phyloP scores from a whole-genome alignment of 2,888 invertebrate genomes.

The Phymatocera aterrima region DNA sequence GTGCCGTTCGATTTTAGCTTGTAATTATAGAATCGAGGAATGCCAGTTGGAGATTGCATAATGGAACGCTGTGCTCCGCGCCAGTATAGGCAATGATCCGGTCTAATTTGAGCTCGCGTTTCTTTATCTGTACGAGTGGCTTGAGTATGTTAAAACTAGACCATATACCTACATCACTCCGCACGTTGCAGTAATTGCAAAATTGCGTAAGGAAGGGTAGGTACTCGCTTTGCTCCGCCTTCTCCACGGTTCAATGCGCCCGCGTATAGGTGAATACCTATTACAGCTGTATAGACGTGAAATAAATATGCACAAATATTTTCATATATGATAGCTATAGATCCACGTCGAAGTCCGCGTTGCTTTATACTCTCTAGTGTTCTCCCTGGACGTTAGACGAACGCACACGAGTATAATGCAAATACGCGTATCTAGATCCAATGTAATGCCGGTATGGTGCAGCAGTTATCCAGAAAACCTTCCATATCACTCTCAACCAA shows the following conservation, averaged over 20 bases:
- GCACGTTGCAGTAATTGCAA: background rate
- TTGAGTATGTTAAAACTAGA: conserved; percentile 7
- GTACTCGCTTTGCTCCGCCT: conserved; percentile 21
- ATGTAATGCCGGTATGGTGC: background rate
- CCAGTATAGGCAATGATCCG: background rate
- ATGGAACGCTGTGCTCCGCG: background rate
- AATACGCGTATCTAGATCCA: background rate
- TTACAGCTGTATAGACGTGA: background rate
- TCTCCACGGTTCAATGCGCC: background rate
- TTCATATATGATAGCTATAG: background rate
- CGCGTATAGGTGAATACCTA: background rate
- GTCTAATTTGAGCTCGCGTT: conserved; percentile 24
- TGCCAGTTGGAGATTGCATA: conserved; percentile 29
- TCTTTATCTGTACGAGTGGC: conserved; percentile 13
- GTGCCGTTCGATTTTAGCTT: conserved; percentile 1
- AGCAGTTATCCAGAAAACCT: background rate
- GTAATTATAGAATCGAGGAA: conserved; percentile 30
- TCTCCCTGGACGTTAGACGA: background rate
- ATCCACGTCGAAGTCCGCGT: background rate
- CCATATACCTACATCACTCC: background rate
- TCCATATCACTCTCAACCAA: conserved; percentile 20
- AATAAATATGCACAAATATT: conserved; percentile 6
- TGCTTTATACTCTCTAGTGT: background rate
- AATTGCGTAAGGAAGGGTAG: conserved; percentile 23
- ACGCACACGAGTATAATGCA: background rate